These are phyloP conservation scores for Atta cephalotes DNA, from an alignment of 1,140 invertebrate genomes.

Conservation along the genomic window DNA sequence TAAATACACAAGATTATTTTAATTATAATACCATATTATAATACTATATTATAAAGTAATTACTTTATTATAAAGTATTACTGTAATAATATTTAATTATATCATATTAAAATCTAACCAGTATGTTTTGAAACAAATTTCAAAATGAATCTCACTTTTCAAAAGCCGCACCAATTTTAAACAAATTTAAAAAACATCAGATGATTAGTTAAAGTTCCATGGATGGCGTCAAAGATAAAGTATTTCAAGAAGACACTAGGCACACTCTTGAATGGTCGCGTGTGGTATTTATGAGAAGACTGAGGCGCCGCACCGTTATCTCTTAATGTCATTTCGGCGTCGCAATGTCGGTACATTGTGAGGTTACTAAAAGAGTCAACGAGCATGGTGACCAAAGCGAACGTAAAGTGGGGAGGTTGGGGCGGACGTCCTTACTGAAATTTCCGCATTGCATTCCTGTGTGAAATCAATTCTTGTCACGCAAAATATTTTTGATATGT, in stretches of 20 bases:
- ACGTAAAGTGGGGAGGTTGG: background rate
- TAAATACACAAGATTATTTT: background rate
- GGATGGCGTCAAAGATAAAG: conserved; percentile 18
- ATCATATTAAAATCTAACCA: background rate
- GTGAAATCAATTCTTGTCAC: conserved; percentile 78
- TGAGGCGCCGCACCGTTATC: conserved; percentile 67
- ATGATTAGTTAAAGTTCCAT: background rate
- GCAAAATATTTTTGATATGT: conserved; percentile 41
- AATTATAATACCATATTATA: background rate
- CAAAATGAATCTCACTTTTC: background rate
- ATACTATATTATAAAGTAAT: background rate
- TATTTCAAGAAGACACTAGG: conserved; percentile 29
- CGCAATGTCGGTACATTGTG: conserved; percentile 65
- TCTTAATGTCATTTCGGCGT: conserved; percentile 80
- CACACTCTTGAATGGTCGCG: conserved; percentile 27
- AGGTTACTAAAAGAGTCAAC: conserved; percentile 70
- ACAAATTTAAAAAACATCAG: background rate
- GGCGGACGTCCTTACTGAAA: conserved; percentile 77
- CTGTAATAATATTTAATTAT: background rate
- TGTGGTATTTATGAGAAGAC: conserved; percentile 49
- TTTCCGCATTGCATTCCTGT: conserved; percentile 84
- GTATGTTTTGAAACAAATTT: background rate
- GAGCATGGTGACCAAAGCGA: conserved; percentile 59
- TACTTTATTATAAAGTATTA: no score
- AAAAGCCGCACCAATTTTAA: background rate